Percentiles rank a stretch among this genome's conserved stretches.
These are phyloP conservation scores for Bovichtus variegatus DNA, from an alignment of 2,797 vertebrate genomes.

Conservation along the genomic window DNA sequence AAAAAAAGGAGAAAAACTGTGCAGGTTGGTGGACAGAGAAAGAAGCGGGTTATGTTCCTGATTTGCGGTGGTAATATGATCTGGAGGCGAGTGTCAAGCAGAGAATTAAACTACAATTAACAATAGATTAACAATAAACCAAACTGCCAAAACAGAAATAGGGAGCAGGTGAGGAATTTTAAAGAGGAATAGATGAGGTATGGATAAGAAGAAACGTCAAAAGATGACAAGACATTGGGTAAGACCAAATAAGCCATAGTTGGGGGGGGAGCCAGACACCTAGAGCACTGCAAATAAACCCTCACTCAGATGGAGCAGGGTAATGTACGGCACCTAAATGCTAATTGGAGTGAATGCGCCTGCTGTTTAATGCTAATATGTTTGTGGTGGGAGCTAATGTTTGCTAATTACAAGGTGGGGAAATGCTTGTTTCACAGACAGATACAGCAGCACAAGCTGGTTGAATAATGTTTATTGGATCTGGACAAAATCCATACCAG, in stretches of 20 bases:
- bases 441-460: constrained; percentile 16
- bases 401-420: constrained; percentile 52
- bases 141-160: constrained; percentile 20
- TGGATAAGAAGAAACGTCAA: constrained; percentile 12
- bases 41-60: constrained; percentile 10
- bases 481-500: constrained; percentile 28
- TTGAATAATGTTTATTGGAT: constrained; percentile 38
- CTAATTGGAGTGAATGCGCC: constrained; percentile 53
- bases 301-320: constrained; percentile 14
- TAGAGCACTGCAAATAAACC: neutral
- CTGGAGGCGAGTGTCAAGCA: neutral
- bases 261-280: constrained; percentile 7
- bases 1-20: constrained; percentile 8
- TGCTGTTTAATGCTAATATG: constrained; percentile 66
- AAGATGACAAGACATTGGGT: neutral
- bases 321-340: constrained; percentile 45
- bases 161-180: constrained; percentile 11
- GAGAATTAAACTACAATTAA: constrained; percentile 65
- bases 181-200: neutral
- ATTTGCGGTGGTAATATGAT: constrained; percentile 42
- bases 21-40: neutral
- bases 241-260: constrained; percentile 3
- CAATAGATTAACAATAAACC: constrained; percentile 54
- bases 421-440: constrained; percentile 40
- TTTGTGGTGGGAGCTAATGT: constrained; percentile 52